Base-by-base conservation (phyloP, 2,888 invertebrate genomes). In the Thysanoteuthis rhombus region DNA sequence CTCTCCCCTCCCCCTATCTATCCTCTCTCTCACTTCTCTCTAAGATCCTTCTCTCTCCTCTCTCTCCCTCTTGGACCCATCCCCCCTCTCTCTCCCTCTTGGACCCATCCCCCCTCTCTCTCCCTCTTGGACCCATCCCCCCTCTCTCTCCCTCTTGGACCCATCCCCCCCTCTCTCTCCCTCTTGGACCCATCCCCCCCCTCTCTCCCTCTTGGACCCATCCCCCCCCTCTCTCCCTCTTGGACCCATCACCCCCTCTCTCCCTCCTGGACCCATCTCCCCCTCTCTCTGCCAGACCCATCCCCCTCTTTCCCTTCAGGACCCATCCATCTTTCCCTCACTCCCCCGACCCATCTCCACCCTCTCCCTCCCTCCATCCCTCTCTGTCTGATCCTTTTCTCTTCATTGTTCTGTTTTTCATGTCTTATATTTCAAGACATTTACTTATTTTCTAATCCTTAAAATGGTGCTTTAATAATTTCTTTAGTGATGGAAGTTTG, bases 31-130 rank as follows among this genome's bases (percentile, higher is more conserved):
- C 19, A n/a, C 1, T n/a, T 90, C 90, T 38, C 38, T 38, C 36
- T 90, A 0, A n/a, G 3, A 10, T 22, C 39, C 40, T 12, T 5
- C 4, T 40, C 28, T 2, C 28, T 19, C 5, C 12, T 8, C 8
- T 0, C 10, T 12, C n/a, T 12, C 2, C 12, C n/a, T 36, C n/a
- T 16, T 1, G n/a, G 32, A 0, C 19, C n/a, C 16, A 10, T n/a
- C 19, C 16, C 2, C 4, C 19, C 19, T 19, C 2, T 5, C 19
- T 45, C 28, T n/a, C 19, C 4, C 42, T 42, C 32, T 6, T 25
- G 3, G 40, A 2, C 19, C n/a, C 8, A n/a, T n/a, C 16, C 10
- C 16, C 42, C 32, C 3, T 32, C 6, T n/a, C 32, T 28, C 28
- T 2, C 32, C 12, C 32, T 39, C 4, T 90, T 40, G 8, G 1